Evolutionary conservation across 2,113 vertebrate species (phyloP).

Genomic region (Tachycineta bicolor): DNA sequence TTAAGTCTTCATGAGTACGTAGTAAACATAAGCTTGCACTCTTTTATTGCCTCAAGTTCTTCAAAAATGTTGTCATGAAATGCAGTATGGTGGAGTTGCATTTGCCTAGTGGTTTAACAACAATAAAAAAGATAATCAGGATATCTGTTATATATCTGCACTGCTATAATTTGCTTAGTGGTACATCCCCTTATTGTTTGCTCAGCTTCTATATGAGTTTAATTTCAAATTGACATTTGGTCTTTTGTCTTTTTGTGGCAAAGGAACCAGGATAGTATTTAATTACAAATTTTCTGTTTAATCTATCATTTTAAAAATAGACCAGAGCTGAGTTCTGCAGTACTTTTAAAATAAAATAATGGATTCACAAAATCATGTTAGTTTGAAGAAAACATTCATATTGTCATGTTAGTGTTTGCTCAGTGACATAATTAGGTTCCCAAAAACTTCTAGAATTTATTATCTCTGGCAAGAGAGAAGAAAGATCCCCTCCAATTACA

Average conservation of each 20-base stretch:
- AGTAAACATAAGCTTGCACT: not conserved
- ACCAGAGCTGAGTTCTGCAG: not conserved
- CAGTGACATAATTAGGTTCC: conserved; percentile 27
- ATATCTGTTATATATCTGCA: not conserved
- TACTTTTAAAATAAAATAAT: not conserved
- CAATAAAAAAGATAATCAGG: not conserved
- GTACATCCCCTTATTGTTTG: not conserved
- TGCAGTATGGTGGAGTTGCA: not conserved
- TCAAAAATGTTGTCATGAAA: not conserved
- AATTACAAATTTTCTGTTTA: conserved; percentile 1
- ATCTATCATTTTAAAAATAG: conserved; percentile 33
- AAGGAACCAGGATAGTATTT: not conserved
- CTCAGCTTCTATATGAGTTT: not conserved
- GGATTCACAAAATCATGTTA: not conserved
- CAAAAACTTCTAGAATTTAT: conserved; percentile 1
- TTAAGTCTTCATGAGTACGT: not conserved
- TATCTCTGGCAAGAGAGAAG: not conserved
- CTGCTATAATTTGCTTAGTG: not conserved
- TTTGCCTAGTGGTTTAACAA: not conserved
- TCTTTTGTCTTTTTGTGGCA: conserved; percentile 10
- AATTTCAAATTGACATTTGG: conserved; percentile 17
- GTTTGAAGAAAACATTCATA: conserved; percentile 6
- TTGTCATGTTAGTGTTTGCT: not conserved
- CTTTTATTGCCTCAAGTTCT: not conserved
- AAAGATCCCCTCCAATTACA: not conserved